Evolutionary conservation across 1,140 invertebrate genomes (phyloP), one percentile per base, ranked within the genome.

Genomic region (Psilanteris sp.): DNA sequence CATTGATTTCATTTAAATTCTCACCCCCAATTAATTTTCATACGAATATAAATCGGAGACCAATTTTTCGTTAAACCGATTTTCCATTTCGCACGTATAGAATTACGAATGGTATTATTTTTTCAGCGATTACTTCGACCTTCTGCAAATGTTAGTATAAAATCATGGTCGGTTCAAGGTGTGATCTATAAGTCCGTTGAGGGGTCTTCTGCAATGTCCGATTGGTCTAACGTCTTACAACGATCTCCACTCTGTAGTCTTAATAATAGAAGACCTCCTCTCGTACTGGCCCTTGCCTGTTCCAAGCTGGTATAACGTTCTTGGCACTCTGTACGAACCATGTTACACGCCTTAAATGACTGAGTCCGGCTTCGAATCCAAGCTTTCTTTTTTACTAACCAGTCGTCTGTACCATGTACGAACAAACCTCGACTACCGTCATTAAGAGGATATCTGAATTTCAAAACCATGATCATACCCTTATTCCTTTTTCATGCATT

Each of bases 191-290:
- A 75, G 73, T 55, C 41, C 36, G 64, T 62, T 61, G 55, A 62
- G 32, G 34, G 64, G 57, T 68, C 62, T 72, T 77, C 61, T 36
- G 64, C 70, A 70, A 77, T 80, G 81, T 81, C 81, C 74, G 71
- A 73, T 70, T 77, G 76, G 78, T 74, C 72, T 71, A 81, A 74
- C 78, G 74, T 83, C 79, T 81, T 84, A 85, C 81, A 84, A 44
- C 78, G 80, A 80, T 83, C 78, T 85, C 78, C 81, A 85, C 82
- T 86, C 67, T 44, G 75, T 68, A 70, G 70, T 72, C 68, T 88
- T 81, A 87, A 87, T 86, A 86, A 87, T 87, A 79, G 74, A 86
- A 77, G 46, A 80, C 57, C 70, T 41, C 61, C 52, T 36, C 34
- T 67, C 64, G 59, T 50, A 71, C 64, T 73, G 52, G 46, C 43